Evolutionary conservation across 1,140 invertebrate species (phyloP).

Genomic region (Pristionchus pacificus): DNA sequence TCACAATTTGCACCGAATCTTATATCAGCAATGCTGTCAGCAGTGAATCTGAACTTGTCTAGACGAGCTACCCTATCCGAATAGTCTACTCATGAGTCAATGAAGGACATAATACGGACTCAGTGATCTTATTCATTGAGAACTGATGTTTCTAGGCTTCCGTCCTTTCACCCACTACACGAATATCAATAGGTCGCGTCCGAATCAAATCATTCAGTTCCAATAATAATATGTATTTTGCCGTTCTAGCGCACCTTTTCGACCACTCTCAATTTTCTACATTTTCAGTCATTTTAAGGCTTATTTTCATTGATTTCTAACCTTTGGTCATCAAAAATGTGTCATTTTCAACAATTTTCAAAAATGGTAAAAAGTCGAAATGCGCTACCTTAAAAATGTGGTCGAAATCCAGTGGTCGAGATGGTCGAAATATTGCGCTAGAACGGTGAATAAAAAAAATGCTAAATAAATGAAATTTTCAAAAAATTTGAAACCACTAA

Average conservation of each 20-base stretch:
- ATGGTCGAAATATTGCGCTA: constrained; percentile 22
- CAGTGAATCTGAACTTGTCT: too few species aligned
- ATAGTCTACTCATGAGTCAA: too few species aligned
- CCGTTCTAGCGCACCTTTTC: constrained; percentile 29
- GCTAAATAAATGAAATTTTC: constrained; percentile 15
- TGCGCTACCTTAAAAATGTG: constrained; percentile 20
- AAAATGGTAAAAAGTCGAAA: constrained; percentile 20
- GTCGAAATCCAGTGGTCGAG: constrained; percentile 27
- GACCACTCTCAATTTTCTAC: constrained; percentile 12
- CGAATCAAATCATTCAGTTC: too few species aligned
- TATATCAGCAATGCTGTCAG: too few species aligned
- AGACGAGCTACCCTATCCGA: too few species aligned
- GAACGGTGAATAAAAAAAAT: constrained; percentile 12
- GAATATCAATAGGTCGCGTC: too few species aligned
- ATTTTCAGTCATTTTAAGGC: constrained; percentile 20
- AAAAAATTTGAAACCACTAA: constrained; percentile 6
- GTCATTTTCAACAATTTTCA: too few species aligned
- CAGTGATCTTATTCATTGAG: too few species aligned
- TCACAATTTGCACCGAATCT: too few species aligned
- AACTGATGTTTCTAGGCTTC: too few species aligned
- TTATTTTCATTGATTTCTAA: constrained; percentile 20
- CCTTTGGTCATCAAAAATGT: constrained; percentile 6
- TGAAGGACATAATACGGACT: too few species aligned
- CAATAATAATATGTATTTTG: constrained; percentile 25
- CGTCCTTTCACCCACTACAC: too few species aligned